A percentile compares a stretch with the other conserved stretches of the same genome.
Evolutionary conservation across 2,113 vertebrate species (phyloP).

Genomic region (Dryoscopus gambensis): DNA sequence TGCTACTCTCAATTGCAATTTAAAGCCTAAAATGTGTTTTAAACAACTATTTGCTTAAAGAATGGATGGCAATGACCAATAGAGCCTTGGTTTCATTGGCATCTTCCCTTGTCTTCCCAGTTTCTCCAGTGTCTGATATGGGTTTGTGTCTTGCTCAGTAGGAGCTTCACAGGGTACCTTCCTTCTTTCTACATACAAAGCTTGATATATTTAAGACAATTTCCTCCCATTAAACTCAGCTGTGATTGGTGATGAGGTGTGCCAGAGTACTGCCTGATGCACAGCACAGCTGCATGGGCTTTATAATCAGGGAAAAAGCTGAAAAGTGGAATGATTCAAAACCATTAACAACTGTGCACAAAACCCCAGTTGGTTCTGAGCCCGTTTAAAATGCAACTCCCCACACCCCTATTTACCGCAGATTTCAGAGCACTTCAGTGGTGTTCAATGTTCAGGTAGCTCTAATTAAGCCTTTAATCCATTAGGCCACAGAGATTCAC

Average conservation of each 20-base stretch:
- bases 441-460: slow-evolving; percentile 5
- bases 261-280: neutral
- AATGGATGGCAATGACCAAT: neutral
- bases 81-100: neutral
- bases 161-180: neutral
- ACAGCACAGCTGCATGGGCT: neutral
- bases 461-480: slow-evolving; percentile 1
- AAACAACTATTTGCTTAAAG: neutral
- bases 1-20: neutral
- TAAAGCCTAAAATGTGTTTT: neutral
- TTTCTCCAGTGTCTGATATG: neutral
- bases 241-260: neutral
- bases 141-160: neutral
- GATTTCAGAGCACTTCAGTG: neutral
- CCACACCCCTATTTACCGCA: neutral
- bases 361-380: neutral
- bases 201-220: neutral
- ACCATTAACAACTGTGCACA: neutral
- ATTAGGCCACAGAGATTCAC: neutral
- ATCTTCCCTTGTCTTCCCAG: neutral
- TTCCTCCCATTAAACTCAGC: neutral
- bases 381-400: neutral
- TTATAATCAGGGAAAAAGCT: neutral
- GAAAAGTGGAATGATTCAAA: neutral
- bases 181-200: neutral